Percentiles rank a stretch among this genome's conserved stretches.
Evolutionary conservation across 2,797 vertebrate species (phyloP).

Genomic region (Hybognathus amarus): DNA sequence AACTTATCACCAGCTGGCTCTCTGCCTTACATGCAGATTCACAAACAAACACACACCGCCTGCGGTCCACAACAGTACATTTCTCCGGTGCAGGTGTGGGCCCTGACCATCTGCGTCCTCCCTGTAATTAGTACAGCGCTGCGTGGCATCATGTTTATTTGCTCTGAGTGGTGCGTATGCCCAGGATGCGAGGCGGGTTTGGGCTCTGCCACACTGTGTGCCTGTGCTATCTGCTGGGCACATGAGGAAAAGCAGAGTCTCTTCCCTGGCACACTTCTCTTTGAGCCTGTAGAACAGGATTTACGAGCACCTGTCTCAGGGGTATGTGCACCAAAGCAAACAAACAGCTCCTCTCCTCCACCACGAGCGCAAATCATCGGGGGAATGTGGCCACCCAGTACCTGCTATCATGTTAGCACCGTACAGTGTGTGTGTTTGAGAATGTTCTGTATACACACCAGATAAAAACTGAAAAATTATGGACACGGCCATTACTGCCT

Average conservation of each 20-base stretch:
- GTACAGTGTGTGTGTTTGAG: slow-evolving; percentile 20
- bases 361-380: slow-evolving; percentile 55
- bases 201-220: not conserved
- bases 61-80: slow-evolving; percentile 7
- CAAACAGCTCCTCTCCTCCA: slow-evolving; percentile 58
- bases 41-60: slow-evolving; percentile 32
- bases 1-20: slow-evolving; percentile 59
- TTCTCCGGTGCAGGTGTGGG: slow-evolving; percentile 38
- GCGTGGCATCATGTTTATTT: slow-evolving; percentile 47
- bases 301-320: slow-evolving; percentile 65
- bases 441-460: slow-evolving; percentile 34
- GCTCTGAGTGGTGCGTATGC: not conserved
- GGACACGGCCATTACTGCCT: slow-evolving; percentile 34
- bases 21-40: slow-evolving; percentile 32
- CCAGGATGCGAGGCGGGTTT: not conserved
- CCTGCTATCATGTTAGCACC: slow-evolving; percentile 45
- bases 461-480: slow-evolving; percentile 33
- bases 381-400: slow-evolving; percentile 46
- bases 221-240: slow-evolving; percentile 33
- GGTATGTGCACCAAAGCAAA: slow-evolving; percentile 63
- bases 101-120: slow-evolving; percentile 44
- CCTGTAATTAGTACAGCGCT: slow-evolving; percentile 36
- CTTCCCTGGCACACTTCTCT: slow-evolving; percentile 49
- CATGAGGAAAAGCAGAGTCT: slow-evolving; percentile 50
- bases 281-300: slow-evolving; percentile 52